Base-by-base conservation (phyloP, 2,113 vertebrate species). In the Scomber scombrus region DNA sequence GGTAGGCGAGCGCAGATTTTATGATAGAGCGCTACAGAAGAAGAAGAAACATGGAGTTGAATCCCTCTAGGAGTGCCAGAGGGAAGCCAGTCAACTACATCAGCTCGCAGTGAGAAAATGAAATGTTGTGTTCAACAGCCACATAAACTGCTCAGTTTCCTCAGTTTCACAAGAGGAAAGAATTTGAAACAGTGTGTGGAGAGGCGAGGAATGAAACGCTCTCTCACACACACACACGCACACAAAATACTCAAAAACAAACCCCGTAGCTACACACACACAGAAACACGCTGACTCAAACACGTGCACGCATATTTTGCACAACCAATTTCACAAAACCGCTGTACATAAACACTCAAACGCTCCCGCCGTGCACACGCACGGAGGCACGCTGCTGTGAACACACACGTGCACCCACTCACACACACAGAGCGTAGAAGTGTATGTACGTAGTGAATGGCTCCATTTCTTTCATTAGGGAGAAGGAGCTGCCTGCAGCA, bases 401-500 rank as follows among this genome's bases (percentile, higher is more conserved):
- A 56, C 68, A 71, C 43, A 61, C 31, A 66, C 43, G 49, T 29
- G 21, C 34, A 61, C 45, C 54, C 49, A 64, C 49, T 56, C 57
- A 66, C 71, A 72, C n/a, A 45, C 10, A 19, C 67, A 58, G 12
- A 57, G 47, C 4, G 13, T 21, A 49, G 62, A 58, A 46, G 83
- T 58, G 65, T 62, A 56, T 77, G 78, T 61, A 47, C 76, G 72
- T 75, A 50, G 84, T 43, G 31, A 89, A 82, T 54, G 51, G 66
- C 69, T 88, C 66, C 81, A 75, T 80, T 86, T 66, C 78, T 88
- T 85, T 92, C 90, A 89, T 92, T 93, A 93, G 80, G 79, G 73
- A 88, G 80, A 85, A 88, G 49, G 54, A 78, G 60, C 64, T 67
- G 89, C 93, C 91, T 85, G 87, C 62, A 92, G 91, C 88, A 69